These are phyloP conservation scores for Episyrphus balteatus DNA, from an alignment of 1,140 invertebrate species.

Conservation along the genomic window DNA sequence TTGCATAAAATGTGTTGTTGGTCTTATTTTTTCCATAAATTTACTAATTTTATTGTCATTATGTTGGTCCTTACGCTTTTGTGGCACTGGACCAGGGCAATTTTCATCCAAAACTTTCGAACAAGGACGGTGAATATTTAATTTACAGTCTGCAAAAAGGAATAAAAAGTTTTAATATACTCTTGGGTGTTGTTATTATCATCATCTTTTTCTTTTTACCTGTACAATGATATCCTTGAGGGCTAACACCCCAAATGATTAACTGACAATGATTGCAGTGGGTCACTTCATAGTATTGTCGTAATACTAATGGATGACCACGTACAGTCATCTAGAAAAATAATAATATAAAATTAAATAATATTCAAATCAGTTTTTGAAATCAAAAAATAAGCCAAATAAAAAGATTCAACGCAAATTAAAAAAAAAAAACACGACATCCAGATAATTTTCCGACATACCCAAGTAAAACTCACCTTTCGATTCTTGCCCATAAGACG, in stretches of 20 bases:
- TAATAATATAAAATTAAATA: slow-evolving; percentile 8
- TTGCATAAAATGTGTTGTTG: slow-evolving; percentile 38
- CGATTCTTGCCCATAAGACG: slow-evolving; percentile 60
- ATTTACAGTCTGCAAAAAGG: slow-evolving; percentile 62
- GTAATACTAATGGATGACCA: slow-evolving; percentile 81
- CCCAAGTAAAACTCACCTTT: slow-evolving; percentile 36
- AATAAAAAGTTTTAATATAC: slow-evolving; percentile 13
- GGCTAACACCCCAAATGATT: slow-evolving; percentile 86
- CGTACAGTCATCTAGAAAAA: slow-evolving; percentile 55
- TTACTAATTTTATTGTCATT: slow-evolving; percentile 57
- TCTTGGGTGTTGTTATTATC: neutral
- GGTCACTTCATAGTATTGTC: slow-evolving; percentile 80
- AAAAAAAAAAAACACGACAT: slow-evolving; percentile 3
- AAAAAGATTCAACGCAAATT: neutral
- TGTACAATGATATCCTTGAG: slow-evolving; percentile 86
- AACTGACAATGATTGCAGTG: slow-evolving; percentile 88
- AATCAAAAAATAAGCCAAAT: neutral
- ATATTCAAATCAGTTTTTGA: slow-evolving; percentile 5
- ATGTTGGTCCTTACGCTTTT: slow-evolving; percentile 50
- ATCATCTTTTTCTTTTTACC: slow-evolving; percentile 11
- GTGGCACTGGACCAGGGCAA: slow-evolving; percentile 65
- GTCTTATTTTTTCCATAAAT: slow-evolving; percentile 62
- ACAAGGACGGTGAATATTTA: slow-evolving; percentile 80
- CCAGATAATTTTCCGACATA: neutral
- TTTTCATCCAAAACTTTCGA: slow-evolving; percentile 70